Percentiles rank a stretch among this genome's conserved stretches.
Evolutionary conservation across 2,797 vertebrate genomes (phyloP).

Genomic region (Sarcophilus harrisii): DNA sequence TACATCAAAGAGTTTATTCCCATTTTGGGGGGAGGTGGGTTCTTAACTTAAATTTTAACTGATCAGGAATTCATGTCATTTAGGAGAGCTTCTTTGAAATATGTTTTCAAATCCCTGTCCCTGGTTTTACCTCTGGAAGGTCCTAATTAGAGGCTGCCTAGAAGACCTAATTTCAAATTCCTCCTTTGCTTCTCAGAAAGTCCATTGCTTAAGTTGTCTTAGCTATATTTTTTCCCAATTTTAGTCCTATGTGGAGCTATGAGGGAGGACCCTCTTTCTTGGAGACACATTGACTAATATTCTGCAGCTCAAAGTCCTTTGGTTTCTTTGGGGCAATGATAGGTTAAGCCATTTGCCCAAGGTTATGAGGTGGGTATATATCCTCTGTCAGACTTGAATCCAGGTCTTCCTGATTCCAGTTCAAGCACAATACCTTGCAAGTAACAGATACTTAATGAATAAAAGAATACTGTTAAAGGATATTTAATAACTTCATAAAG

Average conservation of each 20-base stretch:
- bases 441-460: background rate
- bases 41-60: slow-evolving; percentile 69
- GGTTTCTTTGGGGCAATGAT: background rate
- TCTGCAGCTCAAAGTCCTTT: background rate
- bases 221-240: background rate
- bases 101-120: slow-evolving; percentile 29
- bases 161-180: slow-evolving; percentile 11
- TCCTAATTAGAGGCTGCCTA: background rate
- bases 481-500: background rate
- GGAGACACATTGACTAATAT: background rate
- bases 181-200: background rate
- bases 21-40: slow-evolving; percentile 74
- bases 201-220: background rate
- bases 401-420: background rate
- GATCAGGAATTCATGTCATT: slow-evolving; percentile 7
- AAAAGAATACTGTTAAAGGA: background rate
- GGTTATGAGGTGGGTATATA: background rate
- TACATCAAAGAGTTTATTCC: slow-evolving; percentile 81
- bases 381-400: background rate
- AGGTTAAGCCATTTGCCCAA: background rate
- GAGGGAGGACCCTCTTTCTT: background rate
- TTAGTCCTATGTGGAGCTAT: background rate
- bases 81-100: slow-evolving; percentile 38
- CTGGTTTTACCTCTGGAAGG: background rate
- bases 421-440: background rate